These are phyloP conservation scores for Condylura cristata DNA, from an alignment of 2,113 vertebrate genomes.

Conservation along the genomic window DNA sequence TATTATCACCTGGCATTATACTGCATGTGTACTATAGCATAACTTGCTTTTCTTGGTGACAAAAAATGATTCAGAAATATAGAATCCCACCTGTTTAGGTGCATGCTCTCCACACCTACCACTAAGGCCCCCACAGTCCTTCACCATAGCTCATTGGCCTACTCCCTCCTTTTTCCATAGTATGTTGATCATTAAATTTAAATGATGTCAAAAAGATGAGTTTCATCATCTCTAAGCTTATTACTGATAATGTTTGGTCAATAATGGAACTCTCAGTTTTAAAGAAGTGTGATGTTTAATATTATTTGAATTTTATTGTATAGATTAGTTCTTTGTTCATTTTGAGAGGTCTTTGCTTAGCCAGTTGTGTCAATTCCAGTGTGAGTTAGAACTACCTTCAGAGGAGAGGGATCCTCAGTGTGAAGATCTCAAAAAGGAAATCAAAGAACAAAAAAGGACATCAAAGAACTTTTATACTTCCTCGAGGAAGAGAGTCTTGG, in stretches of 20 bases:
- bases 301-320: background rate
- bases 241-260: background rate
- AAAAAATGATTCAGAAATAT: no score
- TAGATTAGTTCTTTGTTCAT: background rate
- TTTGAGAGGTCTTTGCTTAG: background rate
- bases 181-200: background rate
- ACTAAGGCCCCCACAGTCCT: no score
- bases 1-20: background rate
- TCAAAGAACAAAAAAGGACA: background rate
- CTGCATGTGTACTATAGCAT: background rate
- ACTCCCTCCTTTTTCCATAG: background rate
- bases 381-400: background rate
- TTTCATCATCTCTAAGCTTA: background rate
- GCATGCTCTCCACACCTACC: no score
- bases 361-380: background rate
- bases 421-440: background rate
- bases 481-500: background rate
- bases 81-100: no score
- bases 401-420: background rate
- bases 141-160: no score
- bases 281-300: background rate
- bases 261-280: background rate
- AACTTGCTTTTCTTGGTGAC: background rate
- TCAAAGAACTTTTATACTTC: background rate
- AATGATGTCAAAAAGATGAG: background rate